phyloP scores from a whole-genome alignment of 2,113 vertebrate species.

The Thymallus thymallus region DNA sequence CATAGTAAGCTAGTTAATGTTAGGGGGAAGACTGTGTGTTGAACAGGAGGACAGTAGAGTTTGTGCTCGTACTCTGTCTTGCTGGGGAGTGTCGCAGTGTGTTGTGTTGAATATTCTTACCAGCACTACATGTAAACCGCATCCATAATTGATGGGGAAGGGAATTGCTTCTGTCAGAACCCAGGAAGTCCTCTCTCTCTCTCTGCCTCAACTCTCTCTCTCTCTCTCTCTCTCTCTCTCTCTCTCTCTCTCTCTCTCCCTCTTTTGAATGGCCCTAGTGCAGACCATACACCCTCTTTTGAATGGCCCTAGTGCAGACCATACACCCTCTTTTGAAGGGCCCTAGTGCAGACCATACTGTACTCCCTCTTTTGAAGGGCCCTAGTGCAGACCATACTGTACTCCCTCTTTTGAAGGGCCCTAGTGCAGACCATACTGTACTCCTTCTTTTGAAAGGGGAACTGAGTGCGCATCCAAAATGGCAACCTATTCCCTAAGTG shows the following conservation, averaged over 20 bases:
- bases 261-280: too few species aligned
- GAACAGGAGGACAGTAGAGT: too few species aligned
- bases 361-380: not conserved
- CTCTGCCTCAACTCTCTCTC: conserved; percentile 6
- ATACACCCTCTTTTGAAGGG: not conserved
- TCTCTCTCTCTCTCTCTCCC: too few species aligned
- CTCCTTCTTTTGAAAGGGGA: not conserved
- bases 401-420: not conserved
- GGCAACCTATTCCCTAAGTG: not conserved
- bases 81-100: not conserved
- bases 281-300: conserved; percentile 10
- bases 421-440: too few species aligned
- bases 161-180: conserved; percentile 23
- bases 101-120: conserved; percentile 15
- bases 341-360: too few species aligned
- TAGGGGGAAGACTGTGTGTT: too few species aligned
- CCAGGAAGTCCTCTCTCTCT: not conserved
- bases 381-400: conserved; percentile 9
- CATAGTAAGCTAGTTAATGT: too few species aligned
- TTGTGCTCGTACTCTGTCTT: too few species aligned
- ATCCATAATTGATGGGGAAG: conserved; percentile 45
- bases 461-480: not conserved
- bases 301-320: too few species aligned
- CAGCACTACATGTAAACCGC: conserved; percentile 22
- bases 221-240: too few species aligned